A percentile compares a stretch with the other conserved stretches of the same genome.
These are phyloP conservation scores for Argyra leucocephala DNA, from an alignment of 2,888 invertebrate species.

Conservation along the genomic window DNA sequence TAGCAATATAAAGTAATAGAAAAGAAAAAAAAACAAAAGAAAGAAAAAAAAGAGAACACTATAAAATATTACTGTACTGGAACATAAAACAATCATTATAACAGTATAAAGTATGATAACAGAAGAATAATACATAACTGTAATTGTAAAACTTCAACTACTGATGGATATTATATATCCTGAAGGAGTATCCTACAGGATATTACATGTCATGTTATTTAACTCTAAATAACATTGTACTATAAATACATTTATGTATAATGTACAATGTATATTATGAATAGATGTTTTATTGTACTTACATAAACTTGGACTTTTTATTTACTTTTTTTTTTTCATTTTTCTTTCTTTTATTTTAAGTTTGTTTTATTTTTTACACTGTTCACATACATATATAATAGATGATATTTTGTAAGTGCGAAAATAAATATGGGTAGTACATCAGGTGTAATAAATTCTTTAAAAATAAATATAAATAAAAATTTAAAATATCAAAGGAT, in stretches of 20 bases:
- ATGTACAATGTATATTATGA: too few relatives aligned
- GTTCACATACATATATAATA: too few relatives aligned
- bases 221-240: too few relatives aligned
- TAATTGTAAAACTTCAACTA: background rate
- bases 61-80: background rate
- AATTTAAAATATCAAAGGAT: too few relatives aligned
- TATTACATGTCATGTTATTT: background rate
- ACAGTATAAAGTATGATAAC: background rate
- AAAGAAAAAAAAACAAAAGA: background rate
- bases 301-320: too few relatives aligned
- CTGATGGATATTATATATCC: background rate
- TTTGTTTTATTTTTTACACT: too few relatives aligned
- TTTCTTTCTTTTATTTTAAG: too few relatives aligned
- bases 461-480: background rate
- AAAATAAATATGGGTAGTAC: constrained; percentile 6
- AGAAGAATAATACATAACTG: background rate
- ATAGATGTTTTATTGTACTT: too few relatives aligned
- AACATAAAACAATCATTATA: background rate
- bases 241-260: too few relatives aligned
- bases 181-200: background rate
- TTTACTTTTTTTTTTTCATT: too few relatives aligned
- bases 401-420: background rate
- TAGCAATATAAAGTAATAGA: background rate
- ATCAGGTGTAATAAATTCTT: background rate
- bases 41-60: too few relatives aligned